A percentile compares a stretch with the other conserved stretches of the same genome.
Evolutionary conservation across 2,113 vertebrate species (phyloP).

Genomic region (Ranitomeya variabilis): DNA sequence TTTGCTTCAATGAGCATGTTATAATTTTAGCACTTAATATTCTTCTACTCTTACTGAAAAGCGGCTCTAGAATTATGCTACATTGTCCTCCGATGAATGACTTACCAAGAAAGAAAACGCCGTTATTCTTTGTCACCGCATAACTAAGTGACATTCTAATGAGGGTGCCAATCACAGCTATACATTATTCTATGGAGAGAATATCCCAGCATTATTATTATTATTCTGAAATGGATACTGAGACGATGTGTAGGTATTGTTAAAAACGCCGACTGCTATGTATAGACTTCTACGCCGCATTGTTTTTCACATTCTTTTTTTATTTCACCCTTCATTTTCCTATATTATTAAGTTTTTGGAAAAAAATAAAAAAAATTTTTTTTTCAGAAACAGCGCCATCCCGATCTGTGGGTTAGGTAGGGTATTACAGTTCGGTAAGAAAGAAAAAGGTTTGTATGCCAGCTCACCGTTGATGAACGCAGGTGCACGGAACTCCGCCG

Average conservation of each 20-base stretch:
- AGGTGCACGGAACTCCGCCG: no score
- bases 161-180: not conserved
- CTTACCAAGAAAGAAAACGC: not conserved
- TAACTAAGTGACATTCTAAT: constrained; percentile 20
- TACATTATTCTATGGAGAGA: constrained; percentile 6
- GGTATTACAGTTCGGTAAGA: no score
- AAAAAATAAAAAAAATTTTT: no score
- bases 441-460: no score
- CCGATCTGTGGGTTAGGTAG: no score
- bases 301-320: not conserved
- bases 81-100: constrained; percentile 31
- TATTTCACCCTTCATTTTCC: not conserved
- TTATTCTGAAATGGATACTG: not conserved
- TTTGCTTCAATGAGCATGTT: constrained; percentile 12
- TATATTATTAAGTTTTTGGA: not conserved
- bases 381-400: no score
- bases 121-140: not conserved
- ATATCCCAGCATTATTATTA: not conserved
- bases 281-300: not conserved
- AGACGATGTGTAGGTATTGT: not conserved
- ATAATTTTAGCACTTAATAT: constrained; percentile 26
- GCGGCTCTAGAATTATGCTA: constrained; percentile 13
- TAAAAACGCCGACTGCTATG: not conserved
- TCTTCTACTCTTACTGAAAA: constrained; percentile 1
- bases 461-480: no score